Percentiles rank a stretch among this genome's conserved stretches.
Evolutionary conservation across 2,797 vertebrate genomes (phyloP).

Genomic region (Astyanax mexicanus): DNA sequence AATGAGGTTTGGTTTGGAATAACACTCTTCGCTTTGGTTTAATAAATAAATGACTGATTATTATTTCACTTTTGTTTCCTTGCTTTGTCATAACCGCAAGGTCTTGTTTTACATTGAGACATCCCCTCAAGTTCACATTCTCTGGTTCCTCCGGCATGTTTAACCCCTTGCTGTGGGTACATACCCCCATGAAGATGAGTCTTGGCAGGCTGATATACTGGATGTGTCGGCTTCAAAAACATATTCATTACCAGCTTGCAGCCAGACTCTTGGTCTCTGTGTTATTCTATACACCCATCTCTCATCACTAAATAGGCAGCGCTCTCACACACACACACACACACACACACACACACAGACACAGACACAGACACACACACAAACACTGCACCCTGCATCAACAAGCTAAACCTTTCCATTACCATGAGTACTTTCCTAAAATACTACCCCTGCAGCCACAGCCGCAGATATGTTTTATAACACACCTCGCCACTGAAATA

Average conservation of each 20-base stretch:
- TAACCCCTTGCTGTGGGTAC: slow-evolving; percentile 32
- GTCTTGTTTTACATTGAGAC: slow-evolving; percentile 42
- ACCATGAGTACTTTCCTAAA: slow-evolving; percentile 48
- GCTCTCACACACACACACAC: slow-evolving; percentile 31
- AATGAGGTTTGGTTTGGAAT: background rate
- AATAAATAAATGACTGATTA: slow-evolving; percentile 19
- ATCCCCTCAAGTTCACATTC: slow-evolving; percentile 36
- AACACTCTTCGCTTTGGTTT: background rate
- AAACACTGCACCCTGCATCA: slow-evolving; percentile 19
- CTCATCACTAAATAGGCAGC: slow-evolving; percentile 51
- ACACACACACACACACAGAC: slow-evolving; percentile 37
- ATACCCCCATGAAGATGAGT: slow-evolving; percentile 49
- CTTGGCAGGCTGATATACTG: slow-evolving; percentile 50
- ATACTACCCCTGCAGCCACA: slow-evolving; percentile 30
- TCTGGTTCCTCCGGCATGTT: slow-evolving; percentile 43
- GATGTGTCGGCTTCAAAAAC: slow-evolving; percentile 70
- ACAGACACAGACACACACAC: too few relatives aligned
- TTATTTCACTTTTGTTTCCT: slow-evolving; percentile 37
- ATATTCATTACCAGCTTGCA: slow-evolving; percentile 72
- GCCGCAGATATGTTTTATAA: slow-evolving; percentile 40
- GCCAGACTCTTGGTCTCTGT: slow-evolving; percentile 66
- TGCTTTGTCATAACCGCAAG: slow-evolving; percentile 47
- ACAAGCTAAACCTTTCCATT: slow-evolving; percentile 47
- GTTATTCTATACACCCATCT: slow-evolving; percentile 77
- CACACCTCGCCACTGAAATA: slow-evolving; percentile 36